Evolutionary conservation across 1,140 invertebrate species (phyloP), one percentile per base, ranked within the genome.

Genomic region (Drosophila nasuta): DNA sequence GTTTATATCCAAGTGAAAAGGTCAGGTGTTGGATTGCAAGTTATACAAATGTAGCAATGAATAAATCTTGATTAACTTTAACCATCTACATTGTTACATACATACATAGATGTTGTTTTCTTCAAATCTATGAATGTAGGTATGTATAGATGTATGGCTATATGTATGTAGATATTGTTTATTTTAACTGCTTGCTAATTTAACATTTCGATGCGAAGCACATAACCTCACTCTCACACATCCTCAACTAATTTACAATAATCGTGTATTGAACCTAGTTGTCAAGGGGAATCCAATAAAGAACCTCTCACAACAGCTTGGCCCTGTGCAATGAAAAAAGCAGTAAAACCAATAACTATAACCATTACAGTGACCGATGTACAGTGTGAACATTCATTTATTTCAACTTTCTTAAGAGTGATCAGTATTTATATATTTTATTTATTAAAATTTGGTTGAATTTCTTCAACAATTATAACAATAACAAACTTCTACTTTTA

Each of bases 191-290:
- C 41, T 43, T 43, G 41, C 41, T 43, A 43, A 43, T 43, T 13
- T 43, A 3, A 43, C n/a, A 43, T 43, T 43, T 6, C 11, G 46
- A 51, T 28, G 8, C 51, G 20, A 3, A 13, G 35, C 76, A 73
- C 63, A 46, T 83, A 83, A 85, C 81, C 81, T 85, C 74, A 83
- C 62, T 51, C 38, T 28, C 66, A 25, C 58, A 15, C 13, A 60
- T 11, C 52, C 66, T 51, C 49, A 68, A 68, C 77, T 73, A 67
- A 71, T 79, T 77, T 63, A 33, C 80, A 77, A 76, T 88, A 87
- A 88, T 87, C 83, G 82, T 77, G 38, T 88, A 74, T 80, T 87
- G 79, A 88, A 87, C 83, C 80, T 74, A 79, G 67, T 71, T 66
- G 65, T 60, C 41, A 64, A 57, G 58, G 58, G 71, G 51, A 88